Evolutionary conservation across 1,140 invertebrate genomes (phyloP).

Genomic region (Drosophila littoralis): DNA sequence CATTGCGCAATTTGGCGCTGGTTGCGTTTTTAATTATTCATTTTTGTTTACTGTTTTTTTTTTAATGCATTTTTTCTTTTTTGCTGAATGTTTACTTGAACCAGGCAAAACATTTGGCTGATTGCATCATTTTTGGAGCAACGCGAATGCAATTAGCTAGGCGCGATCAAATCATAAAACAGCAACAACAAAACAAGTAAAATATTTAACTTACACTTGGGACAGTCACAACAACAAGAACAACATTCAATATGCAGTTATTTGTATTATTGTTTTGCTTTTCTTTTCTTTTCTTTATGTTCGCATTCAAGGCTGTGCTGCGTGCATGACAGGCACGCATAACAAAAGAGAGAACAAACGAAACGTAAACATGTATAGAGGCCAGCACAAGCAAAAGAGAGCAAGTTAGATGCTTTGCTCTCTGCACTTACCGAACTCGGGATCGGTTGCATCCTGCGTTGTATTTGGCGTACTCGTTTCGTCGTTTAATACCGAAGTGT

Average conservation of each 20-base stretch:
- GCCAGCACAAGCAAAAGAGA: slow-evolving; percentile 5
- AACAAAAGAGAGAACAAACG: slow-evolving; percentile 45
- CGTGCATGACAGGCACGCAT: slow-evolving; percentile 49
- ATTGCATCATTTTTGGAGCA: slow-evolving; percentile 25
- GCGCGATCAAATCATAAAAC: slow-evolving; percentile 37
- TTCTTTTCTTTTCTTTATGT: slow-evolving; percentile 20
- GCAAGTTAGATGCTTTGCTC: not conserved
- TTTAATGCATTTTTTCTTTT: slow-evolving; percentile 24
- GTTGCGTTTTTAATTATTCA: slow-evolving; percentile 4
- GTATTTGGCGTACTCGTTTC: slow-evolving; percentile 66
- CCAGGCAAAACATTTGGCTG: slow-evolving; percentile 42
- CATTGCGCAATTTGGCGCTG: slow-evolving; percentile 54
- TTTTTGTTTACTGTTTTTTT: slow-evolving; percentile 13
- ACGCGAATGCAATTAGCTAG: slow-evolving; percentile 40
- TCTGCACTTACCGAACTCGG: slow-evolving; percentile 71
- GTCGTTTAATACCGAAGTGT: slow-evolving; percentile 48
- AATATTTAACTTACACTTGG: slow-evolving; percentile 30
- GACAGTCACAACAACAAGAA: slow-evolving; percentile 44
- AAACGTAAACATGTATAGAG: slow-evolving; percentile 26
- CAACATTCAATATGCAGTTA: slow-evolving; percentile 56
- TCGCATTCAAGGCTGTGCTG: slow-evolving; percentile 17
- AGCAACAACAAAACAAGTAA: slow-evolving; percentile 38
- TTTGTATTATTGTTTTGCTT: slow-evolving; percentile 36
- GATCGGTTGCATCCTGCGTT: slow-evolving; percentile 53
- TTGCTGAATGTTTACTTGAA: slow-evolving; percentile 52